phyloP scores from a whole-genome alignment of 2,888 invertebrate genomes.

The Synanthedon tipuliformis region DNA sequence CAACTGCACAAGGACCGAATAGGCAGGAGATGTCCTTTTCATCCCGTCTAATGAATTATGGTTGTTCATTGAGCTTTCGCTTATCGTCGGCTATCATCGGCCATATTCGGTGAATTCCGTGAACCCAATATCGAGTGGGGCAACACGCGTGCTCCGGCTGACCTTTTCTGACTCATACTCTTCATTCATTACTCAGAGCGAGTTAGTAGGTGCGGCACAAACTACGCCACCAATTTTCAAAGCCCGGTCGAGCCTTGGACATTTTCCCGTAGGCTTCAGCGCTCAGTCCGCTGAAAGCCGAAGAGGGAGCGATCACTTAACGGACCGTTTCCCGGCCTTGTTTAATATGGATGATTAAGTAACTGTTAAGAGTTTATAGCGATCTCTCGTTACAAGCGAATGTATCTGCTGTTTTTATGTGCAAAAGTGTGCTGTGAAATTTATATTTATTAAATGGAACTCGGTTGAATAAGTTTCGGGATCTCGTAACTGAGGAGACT shows the following conservation, averaged over 20 bases:
- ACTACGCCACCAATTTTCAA: slow-evolving; percentile 29
- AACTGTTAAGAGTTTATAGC: slow-evolving; percentile 25
- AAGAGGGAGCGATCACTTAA: slow-evolving; percentile 14
- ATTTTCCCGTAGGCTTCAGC: slow-evolving; percentile 61
- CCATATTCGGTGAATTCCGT: slow-evolving; percentile 32
- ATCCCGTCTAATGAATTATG: slow-evolving; percentile 39
- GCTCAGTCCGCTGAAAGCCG: slow-evolving; percentile 48
- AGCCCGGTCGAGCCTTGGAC: slow-evolving; percentile 58
- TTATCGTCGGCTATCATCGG: slow-evolving; percentile 26
- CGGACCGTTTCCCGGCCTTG: slow-evolving; percentile 17
- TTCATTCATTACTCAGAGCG: slow-evolving; percentile 31
- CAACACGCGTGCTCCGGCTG: slow-evolving; percentile 13
- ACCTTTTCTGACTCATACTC: slow-evolving; percentile 39
- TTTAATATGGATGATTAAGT: slow-evolving; percentile 54
- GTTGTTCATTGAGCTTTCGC: slow-evolving; percentile 58
- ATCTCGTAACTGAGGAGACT: slow-evolving; percentile 7
- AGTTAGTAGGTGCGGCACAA: slow-evolving; percentile 17
- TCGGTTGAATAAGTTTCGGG: no score
- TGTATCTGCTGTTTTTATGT: slow-evolving; percentile 13
- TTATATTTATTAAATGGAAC: slow-evolving; percentile 4
- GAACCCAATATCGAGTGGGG: slow-evolving; percentile 14
- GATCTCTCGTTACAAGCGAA: slow-evolving; percentile 9
- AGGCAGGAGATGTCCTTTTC: slow-evolving; percentile 41
- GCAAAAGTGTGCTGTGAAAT: slow-evolving; percentile 12
- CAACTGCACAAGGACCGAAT: not conserved